Percentiles rank a stretch among this genome's conserved stretches.
Evolutionary conservation across 2,113 vertebrate species (phyloP).

Genomic region (Cheirogaleus medius): DNA sequence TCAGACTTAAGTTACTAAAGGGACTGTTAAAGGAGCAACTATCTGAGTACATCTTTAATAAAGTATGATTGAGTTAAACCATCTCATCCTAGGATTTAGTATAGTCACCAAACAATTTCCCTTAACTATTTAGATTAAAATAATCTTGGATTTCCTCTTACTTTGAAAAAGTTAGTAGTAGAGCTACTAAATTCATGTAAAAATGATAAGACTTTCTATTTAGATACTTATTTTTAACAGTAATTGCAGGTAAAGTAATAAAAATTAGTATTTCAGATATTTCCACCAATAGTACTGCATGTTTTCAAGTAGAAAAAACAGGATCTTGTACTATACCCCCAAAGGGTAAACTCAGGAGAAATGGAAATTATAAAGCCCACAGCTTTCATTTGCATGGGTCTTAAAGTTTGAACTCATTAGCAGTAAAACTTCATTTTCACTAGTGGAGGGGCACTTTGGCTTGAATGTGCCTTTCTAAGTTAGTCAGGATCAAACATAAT

Average conservation of each 20-base stretch:
- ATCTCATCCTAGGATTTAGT: neutral
- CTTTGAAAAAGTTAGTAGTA: neutral
- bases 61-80: neutral
- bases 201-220: neutral
- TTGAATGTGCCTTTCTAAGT: neutral
- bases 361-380: neutral
- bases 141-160: neutral
- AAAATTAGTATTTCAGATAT: slow-evolving; percentile 12
- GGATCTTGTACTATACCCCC: neutral
- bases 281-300: neutral
- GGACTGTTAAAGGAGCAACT: neutral
- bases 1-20: neutral
- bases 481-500: neutral
- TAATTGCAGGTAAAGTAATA: slow-evolving; percentile 1
- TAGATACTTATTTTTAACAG: neutral
- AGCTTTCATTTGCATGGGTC: neutral
- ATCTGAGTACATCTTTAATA: neutral
- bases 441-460: neutral
- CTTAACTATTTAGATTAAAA: neutral
- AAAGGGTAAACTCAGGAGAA: neutral
- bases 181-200: neutral
- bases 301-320: neutral
- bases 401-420: neutral
- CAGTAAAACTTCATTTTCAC: slow-evolving; percentile 1
- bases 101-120: neutral